phyloP scores from a whole-genome alignment of 2,797 vertebrate genomes.

The Spheniscus humboldti region DNA sequence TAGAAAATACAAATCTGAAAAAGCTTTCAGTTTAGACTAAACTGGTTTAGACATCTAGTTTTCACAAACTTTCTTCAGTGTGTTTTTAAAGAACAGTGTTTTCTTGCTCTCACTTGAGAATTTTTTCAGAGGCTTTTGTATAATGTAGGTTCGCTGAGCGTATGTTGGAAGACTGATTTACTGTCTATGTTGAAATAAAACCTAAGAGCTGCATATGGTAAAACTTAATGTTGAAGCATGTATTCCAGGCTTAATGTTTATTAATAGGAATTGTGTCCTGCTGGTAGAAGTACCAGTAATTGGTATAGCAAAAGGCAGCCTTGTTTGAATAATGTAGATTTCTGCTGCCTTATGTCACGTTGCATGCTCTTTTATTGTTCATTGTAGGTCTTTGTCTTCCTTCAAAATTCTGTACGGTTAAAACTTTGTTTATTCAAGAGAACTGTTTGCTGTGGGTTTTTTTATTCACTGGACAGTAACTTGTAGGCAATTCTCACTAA shows the following conservation, averaged over 20 bases:
- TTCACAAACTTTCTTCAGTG: not conserved
- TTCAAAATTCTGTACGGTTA: not conserved
- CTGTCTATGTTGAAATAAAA: not conserved
- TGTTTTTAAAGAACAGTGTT: not conserved
- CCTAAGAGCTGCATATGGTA: not conserved
- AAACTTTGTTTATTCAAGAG: not conserved
- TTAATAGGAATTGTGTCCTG: not conserved
- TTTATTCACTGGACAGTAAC: not conserved
- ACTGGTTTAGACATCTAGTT: not conserved
- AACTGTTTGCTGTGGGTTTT: not conserved
- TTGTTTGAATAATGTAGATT: not conserved
- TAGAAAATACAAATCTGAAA: not conserved
- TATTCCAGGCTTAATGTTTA: not conserved
- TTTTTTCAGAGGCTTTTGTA: not conserved
- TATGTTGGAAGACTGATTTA: not conserved
- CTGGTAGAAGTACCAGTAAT: not conserved
- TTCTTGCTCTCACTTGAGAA: not conserved
- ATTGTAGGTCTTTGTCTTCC: not conserved
- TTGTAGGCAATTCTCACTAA: not conserved
- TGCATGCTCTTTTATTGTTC: not conserved
- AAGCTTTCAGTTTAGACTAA: not conserved
- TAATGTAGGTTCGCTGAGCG: not conserved
- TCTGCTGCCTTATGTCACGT: not conserved
- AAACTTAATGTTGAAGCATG: not conserved
- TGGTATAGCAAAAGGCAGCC: not conserved